Evolutionary conservation across 2,113 vertebrate genomes (phyloP), one percentile per base, ranked within the genome.

Genomic region (Microcebus jonahi): DNA sequence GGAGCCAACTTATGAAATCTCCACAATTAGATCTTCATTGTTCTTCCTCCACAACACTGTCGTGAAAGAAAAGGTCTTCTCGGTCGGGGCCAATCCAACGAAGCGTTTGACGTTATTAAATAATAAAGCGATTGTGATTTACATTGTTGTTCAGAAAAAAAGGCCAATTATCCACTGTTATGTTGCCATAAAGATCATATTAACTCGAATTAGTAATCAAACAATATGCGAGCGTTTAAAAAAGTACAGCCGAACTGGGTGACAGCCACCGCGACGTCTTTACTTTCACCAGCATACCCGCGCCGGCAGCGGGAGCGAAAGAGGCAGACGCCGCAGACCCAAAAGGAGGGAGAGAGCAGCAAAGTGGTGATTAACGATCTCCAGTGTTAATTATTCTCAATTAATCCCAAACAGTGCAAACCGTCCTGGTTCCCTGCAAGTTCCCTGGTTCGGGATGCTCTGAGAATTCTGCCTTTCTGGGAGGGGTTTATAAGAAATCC

Each of bases 51-150:
- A 98, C 98, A 99, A 99, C 99, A 99, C 98, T 98, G 98, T 98
- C 98, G 96, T 97, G 97, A 98, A 98, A 99, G 99, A 99, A 99
- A 99, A 98, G 98, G 98, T 98, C 98, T 98, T 98, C 99, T 98
- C 99, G 98, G 99, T 99, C 98, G 98, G 99, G 99, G 98, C 98
- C 99, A 98, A 99, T 99, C 98, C 99, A 99, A 99, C 98, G 98
- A 99, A 99, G 99, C 99, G 99, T 99, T 99, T 99, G 99, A 99
- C 99, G 98, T 99, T 99, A 99, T 99, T 99, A 99, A 99, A 99
- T 99, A 99, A 99, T 99, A 99, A 99, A 99, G 99, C 99, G 99
- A 99, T 99, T 99, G 99, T 99, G 99, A 99, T 99, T 99, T 99
- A 99, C 99, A 99, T 99, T 99, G 99, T 99, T 99, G 99, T 98